A percentile compares a stretch with the other conserved stretches of the same genome.
These are phyloP conservation scores for Zaprionus lachaisei DNA, from an alignment of 1,140 invertebrate genomes.

Conservation along the genomic window DNA sequence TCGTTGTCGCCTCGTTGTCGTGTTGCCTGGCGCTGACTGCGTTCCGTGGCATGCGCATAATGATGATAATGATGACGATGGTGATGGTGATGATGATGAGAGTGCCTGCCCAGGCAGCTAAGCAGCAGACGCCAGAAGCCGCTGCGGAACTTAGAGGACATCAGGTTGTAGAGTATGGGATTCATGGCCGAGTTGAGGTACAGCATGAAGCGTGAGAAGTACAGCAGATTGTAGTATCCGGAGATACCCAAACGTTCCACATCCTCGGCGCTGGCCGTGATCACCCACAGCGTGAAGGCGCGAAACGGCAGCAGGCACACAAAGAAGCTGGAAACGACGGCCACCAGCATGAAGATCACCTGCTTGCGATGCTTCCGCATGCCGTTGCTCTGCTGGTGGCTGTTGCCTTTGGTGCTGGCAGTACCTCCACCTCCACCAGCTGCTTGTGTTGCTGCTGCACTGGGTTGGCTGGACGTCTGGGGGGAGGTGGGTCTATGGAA, in stretches of 20 bases:
- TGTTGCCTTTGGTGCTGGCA: slow-evolving; percentile 59
- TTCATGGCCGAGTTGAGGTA: slow-evolving; percentile 96
- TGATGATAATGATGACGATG: slow-evolving; percentile 54
- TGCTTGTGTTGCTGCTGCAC: background rate
- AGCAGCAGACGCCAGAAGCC: slow-evolving; percentile 87
- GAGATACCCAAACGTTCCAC: slow-evolving; percentile 89
- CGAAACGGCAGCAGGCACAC: slow-evolving; percentile 94
- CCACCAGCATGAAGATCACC: slow-evolving; percentile 94
- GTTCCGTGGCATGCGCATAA: slow-evolving; percentile 36
- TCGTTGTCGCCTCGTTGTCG: slow-evolving; percentile 42
- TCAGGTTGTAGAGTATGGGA: slow-evolving; percentile 95
- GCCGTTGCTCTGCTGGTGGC: slow-evolving; percentile 76
- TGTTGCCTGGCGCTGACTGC: slow-evolving; percentile 47
- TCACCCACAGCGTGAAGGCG: slow-evolving; percentile 93
- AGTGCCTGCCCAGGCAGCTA: slow-evolving; percentile 54
- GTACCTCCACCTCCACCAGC: background rate
- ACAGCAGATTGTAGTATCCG: slow-evolving; percentile 93
- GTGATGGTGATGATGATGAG: slow-evolving; percentile 60
- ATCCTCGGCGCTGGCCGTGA: slow-evolving; percentile 89
- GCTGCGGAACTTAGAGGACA: slow-evolving; percentile 95
- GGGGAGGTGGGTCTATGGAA: slow-evolving; percentile 84
- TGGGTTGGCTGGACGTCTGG: slow-evolving; percentile 62
- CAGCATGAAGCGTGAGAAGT: slow-evolving; percentile 93
- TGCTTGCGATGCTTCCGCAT: slow-evolving; percentile 88
- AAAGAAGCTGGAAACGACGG: slow-evolving; percentile 95